These are phyloP conservation scores for Eristalinus sepulchralis DNA, from an alignment of 2,888 invertebrate species.

Conservation along the genomic window DNA sequence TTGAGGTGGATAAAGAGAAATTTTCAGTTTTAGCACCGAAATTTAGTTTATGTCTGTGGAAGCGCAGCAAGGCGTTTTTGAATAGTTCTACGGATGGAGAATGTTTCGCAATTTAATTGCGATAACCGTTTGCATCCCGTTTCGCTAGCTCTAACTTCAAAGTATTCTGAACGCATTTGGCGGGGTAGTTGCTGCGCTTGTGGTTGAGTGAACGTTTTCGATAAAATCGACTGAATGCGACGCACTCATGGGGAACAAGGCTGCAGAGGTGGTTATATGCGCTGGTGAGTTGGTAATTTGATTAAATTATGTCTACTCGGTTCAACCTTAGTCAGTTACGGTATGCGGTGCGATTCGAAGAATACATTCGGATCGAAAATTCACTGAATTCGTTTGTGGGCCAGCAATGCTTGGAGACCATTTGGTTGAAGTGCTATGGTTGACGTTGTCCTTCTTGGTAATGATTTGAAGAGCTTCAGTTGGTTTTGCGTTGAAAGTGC, in stretches of 20 bases:
- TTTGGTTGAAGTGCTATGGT: neutral
- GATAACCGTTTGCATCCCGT: neutral
- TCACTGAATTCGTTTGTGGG: neutral
- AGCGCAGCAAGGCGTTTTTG: neutral
- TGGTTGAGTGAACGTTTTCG: neutral
- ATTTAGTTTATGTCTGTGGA: conserved; percentile 21
- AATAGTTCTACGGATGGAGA: neutral
- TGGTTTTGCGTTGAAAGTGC: neutral
- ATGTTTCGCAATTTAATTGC: conserved; percentile 17
- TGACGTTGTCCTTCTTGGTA: neutral
- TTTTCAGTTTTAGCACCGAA: conserved; percentile 19
- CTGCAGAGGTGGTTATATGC: neutral
- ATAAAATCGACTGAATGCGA: neutral
- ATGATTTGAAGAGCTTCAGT: neutral
- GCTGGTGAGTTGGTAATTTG: neutral
- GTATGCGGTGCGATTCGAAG: neutral
- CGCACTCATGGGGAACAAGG: neutral
- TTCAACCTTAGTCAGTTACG: neutral
- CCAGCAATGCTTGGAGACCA: neutral
- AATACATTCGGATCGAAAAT: neutral
- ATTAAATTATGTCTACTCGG: neutral
- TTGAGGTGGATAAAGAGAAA: conserved; percentile 30
- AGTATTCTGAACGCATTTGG: neutral
- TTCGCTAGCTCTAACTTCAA: neutral
- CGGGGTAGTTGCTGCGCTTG: neutral